A percentile compares a stretch with the other conserved stretches of the same genome.
Evolutionary conservation across 2,113 vertebrate species (phyloP).

Genomic region (Callipepla squamata): DNA sequence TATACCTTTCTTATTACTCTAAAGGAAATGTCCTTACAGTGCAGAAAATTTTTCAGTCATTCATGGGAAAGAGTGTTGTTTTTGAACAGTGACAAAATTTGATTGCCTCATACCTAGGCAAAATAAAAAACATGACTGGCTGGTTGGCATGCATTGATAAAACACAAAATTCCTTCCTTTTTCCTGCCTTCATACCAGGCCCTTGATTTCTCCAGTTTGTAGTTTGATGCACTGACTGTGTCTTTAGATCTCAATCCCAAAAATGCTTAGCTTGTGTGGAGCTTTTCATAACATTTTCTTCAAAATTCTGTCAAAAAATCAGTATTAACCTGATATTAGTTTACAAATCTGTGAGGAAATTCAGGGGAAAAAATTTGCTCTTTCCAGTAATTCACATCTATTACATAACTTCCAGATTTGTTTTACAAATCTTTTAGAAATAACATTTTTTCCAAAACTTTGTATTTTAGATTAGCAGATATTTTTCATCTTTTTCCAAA

Average conservation of each 20-base stretch:
- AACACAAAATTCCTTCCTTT: neutral
- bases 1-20: neutral
- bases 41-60: neutral
- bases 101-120: neutral
- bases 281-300: neutral
- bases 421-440: neutral
- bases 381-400: neutral
- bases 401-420: neutral
- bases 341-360: neutral
- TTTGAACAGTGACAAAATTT: neutral
- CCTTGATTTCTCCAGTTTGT: neutral
- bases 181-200: neutral
- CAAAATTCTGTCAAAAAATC: neutral
- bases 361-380: neutral
- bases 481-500: neutral
- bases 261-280: neutral
- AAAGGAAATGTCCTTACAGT: neutral
- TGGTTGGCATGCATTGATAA: neutral
- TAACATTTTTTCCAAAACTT: neutral
- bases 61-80: accelerated
- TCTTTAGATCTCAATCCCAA: neutral
- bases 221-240: neutral
- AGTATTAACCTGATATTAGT: neutral
- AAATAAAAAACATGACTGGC: neutral
- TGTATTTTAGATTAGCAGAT: neutral